Evolutionary conservation across 2,113 vertebrate genomes (phyloP).

Genomic region (Petrocephalus microphthalmus): DNA sequence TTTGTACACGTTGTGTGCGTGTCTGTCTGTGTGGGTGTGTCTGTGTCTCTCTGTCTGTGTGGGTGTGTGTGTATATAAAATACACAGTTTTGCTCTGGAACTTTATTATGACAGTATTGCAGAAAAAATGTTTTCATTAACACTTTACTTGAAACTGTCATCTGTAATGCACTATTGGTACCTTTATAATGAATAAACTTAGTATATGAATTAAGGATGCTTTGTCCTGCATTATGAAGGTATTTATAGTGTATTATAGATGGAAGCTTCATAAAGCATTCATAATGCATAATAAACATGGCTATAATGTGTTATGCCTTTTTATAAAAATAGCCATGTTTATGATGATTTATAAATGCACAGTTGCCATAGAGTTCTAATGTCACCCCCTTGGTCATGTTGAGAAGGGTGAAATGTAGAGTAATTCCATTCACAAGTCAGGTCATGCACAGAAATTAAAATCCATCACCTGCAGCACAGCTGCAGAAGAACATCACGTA

Average conservation of each 20-base stretch:
- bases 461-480: background rate
- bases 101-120: background rate
- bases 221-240: background rate
- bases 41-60: too few species aligned
- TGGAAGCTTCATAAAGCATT: background rate
- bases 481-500: background rate
- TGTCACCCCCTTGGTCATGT: background rate
- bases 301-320: background rate
- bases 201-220: too few species aligned
- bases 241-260: background rate
- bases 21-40: too few species aligned
- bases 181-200: background rate
- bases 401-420: background rate
- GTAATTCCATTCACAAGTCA: background rate
- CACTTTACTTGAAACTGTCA: background rate
- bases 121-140: background rate
- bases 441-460: background rate
- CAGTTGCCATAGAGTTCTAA: background rate
- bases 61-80: background rate
- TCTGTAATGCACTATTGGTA: background rate
- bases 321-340: background rate
- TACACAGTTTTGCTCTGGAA: background rate
- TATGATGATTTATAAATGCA: background rate
- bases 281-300: background rate
- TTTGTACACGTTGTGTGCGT: background rate